Base-by-base conservation (phyloP, 2,888 invertebrate genomes). In the Crematogaster levior region DNA sequence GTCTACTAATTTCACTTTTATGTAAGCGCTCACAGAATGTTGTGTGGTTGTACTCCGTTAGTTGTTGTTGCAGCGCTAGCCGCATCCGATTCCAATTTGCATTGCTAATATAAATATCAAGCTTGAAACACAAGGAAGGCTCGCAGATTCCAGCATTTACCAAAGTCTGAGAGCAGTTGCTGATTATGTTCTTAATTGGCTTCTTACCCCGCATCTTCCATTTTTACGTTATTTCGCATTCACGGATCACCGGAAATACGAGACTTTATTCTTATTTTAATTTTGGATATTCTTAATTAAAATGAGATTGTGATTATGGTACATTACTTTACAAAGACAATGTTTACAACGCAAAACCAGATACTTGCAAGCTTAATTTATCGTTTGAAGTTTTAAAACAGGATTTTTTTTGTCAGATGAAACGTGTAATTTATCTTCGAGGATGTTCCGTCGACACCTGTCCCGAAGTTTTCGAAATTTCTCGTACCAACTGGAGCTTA, bases 101-200 rank as follows among this genome's bases (percentile, higher is more conserved):
- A 79, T 79, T 79, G 77, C 77, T 79, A 79, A 79, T 79, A 79
- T 68, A 79, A 79, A 79, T 79, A 79, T 79, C 56, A 56, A 79
- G 77, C 77, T 58, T 30, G 68, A 56, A 79, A 43, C 34, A 43
- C 77, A 68, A 68, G 56, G 21, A 34, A 43, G 56, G 43, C 56
- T 46, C 12, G 56, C 68, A 68, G 77, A 68, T 58, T 68, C 43
- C n/a, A 18, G 30, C 48, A 68, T 68, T 79, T 68, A 65, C 51
- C 43, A 12, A 79, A 56, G 68, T 58, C 56, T 56, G 21, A 68
- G n/a, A 79, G 21, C 56, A 68, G 77, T 68, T 43, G 43, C 56
- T 79, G 77, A 79, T 79, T 68, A 79, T 34, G 21, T 43, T 58
- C 56, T 51, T 79, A 68, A 68, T 79, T 68, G 53, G 43, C 12